Conservation (phyloP, 2,888 invertebrate genomes). For the Bombylius discolor region DNA sequence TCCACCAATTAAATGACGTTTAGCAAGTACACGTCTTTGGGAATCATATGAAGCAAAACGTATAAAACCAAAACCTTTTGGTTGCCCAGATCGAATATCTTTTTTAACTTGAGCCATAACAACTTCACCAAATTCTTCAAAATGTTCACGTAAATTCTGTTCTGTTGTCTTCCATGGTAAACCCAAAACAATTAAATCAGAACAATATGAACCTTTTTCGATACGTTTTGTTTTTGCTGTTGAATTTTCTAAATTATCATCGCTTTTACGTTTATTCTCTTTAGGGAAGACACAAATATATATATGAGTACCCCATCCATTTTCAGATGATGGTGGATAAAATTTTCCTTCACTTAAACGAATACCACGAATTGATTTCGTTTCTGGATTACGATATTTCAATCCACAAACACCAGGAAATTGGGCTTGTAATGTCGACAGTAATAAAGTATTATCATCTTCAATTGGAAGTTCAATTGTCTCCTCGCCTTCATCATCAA, state of each 20-base stretch:
- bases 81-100: slow-evolving; percentile 82
- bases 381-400: slow-evolving; percentile 90
- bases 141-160: slow-evolving; percentile 88
- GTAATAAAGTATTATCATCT: slow-evolving; percentile 77
- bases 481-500: slow-evolving; percentile 91
- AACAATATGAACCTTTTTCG: slow-evolving; percentile 81
- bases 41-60: slow-evolving; percentile 91
- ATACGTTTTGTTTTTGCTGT: slow-evolving; percentile 90
- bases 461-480: slow-evolving; percentile 93
- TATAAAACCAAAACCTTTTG: slow-evolving; percentile 98
- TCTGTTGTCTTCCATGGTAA: slow-evolving; percentile 96
- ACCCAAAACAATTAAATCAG: slow-evolving; percentile 94
- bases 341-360: slow-evolving; percentile 82
- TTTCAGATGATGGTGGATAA: slow-evolving; percentile 67
- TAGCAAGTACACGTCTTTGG: slow-evolving; percentile 86
- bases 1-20: slow-evolving; percentile 93
- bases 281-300: slow-evolving; percentile 73
- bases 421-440: slow-evolving; percentile 89
- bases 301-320: slow-evolving; percentile 67
- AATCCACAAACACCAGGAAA: slow-evolving; percentile 96
- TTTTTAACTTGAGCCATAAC: slow-evolving; percentile 95
- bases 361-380: slow-evolving; percentile 74
- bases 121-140: slow-evolving; percentile 94
- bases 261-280: slow-evolving; percentile 91
- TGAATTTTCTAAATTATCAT: slow-evolving; percentile 85